A percentile compares a stretch with the other conserved stretches of the same genome.
These are phyloP conservation scores for Helleia helle DNA, from an alignment of 2,888 invertebrate species.

Conservation along the genomic window DNA sequence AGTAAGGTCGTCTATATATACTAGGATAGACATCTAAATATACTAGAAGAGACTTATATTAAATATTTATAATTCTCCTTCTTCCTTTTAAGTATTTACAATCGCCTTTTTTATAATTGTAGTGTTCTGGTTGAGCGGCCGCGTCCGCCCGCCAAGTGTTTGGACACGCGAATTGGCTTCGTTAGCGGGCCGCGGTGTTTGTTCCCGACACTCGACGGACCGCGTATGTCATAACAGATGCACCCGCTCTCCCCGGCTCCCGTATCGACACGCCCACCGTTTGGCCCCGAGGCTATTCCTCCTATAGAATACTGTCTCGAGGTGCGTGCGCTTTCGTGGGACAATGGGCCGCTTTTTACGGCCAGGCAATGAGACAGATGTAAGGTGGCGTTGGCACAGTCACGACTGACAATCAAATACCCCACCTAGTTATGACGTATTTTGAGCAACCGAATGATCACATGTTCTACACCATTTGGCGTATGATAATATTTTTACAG, in stretches of 20 bases:
- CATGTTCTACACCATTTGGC: too few relatives aligned
- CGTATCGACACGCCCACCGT: constrained; percentile 62
- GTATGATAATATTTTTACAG: too few relatives aligned
- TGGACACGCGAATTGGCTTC: constrained; percentile 32
- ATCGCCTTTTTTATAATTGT: constrained; percentile 20
- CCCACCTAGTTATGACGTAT: constrained; percentile 19
- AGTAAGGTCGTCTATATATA: too few relatives aligned
- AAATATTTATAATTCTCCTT: too few relatives aligned
- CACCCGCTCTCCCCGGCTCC: constrained; percentile 63
- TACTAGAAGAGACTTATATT: too few relatives aligned
- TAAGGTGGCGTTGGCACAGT: constrained; percentile 49
- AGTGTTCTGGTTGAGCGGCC: background rate
- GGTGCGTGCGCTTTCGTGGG: constrained; percentile 68
- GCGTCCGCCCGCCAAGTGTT: too few relatives aligned
- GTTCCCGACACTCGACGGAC: constrained; percentile 57
- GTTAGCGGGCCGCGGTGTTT: constrained; percentile 44
- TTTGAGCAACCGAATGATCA: constrained; percentile 5
- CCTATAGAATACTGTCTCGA: constrained; percentile 52
- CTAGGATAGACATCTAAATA: too few relatives aligned
- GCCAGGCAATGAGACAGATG: constrained; percentile 66
- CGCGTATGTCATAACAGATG: constrained; percentile 70
- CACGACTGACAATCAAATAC: constrained; percentile 41
- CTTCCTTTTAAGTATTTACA: too few relatives aligned
- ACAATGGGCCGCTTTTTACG: constrained; percentile 44
- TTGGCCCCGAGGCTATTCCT: constrained; percentile 56